These are phyloP conservation scores for Drosophila greeni DNA, from an alignment of 2,888 invertebrate species.

Conservation along the genomic window DNA sequence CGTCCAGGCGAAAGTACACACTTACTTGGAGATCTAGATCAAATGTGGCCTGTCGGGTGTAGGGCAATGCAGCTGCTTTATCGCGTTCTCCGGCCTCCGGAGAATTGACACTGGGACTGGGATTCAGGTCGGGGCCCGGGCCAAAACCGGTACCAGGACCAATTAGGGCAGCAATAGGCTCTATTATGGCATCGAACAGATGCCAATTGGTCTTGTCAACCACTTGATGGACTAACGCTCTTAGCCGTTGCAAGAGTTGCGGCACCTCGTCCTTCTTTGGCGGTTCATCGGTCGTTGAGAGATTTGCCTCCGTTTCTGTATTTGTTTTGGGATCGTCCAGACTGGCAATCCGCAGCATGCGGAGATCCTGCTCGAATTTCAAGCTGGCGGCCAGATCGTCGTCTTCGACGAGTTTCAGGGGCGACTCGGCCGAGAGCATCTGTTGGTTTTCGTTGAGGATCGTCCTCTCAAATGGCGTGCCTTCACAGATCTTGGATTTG, in stretches of 20 bases:
- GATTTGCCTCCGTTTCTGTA: background rate
- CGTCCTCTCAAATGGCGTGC: slow-evolving; percentile 32
- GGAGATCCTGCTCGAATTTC: slow-evolving; percentile 56
- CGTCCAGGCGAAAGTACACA: background rate
- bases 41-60: slow-evolving; percentile 56
- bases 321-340: slow-evolving; percentile 24
- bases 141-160: too few relatives aligned
- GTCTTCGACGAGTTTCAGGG: slow-evolving; percentile 55
- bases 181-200: slow-evolving; percentile 43
- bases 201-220: slow-evolving; percentile 42
- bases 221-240: slow-evolving; percentile 34
- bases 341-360: slow-evolving; percentile 49
- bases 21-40: slow-evolving; percentile 53
- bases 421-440: slow-evolving; percentile 61
- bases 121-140: background rate
- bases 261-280: slow-evolving; percentile 12
- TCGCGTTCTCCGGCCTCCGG: too few relatives aligned
- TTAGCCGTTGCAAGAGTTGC: slow-evolving; percentile 39
- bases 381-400: slow-evolving; percentile 42
- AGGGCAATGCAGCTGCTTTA: slow-evolving; percentile 9
- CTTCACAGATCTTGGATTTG: background rate
- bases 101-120: background rate
- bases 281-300: background rate
- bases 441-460: slow-evolving; percentile 48
- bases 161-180: slow-evolving; percentile 23